phyloP scores from a whole-genome alignment of 2,113 vertebrate species.

The Podarcis raffonei region DNA sequence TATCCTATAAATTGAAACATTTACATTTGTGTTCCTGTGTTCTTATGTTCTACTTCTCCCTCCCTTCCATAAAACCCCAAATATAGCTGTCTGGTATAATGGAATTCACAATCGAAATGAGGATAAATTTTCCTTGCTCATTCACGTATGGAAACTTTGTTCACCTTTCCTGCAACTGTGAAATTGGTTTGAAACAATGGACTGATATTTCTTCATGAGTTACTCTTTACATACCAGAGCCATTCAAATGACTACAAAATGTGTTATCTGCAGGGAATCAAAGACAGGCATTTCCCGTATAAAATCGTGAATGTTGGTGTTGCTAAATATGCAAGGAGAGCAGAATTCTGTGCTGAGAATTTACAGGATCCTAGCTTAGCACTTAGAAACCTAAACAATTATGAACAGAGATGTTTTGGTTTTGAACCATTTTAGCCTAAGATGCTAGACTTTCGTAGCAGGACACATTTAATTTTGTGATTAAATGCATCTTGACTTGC shows the following conservation, averaged over 20 bases:
- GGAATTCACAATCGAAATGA: constrained; percentile 48
- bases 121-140: constrained; percentile 51
- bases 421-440: not conserved
- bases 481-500: not conserved
- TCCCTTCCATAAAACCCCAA: constrained; percentile 22
- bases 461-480: not conserved
- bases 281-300: constrained; percentile 11
- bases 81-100: constrained; percentile 40
- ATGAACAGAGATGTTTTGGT: not conserved
- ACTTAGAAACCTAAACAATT: not conserved
- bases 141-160: constrained; percentile 57
- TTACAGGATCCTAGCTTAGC: constrained; percentile 24
- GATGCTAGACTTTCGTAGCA: not conserved
- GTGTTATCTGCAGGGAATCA: constrained; percentile 27
- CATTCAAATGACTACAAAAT: constrained; percentile 49
- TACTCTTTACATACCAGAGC: constrained; percentile 28
- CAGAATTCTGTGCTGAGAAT: not conserved
- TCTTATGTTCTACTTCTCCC: constrained; percentile 8
- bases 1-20: constrained; percentile 51
- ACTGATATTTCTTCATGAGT: constrained; percentile 51
- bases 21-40: constrained; percentile 51
- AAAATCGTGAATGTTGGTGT: constrained; percentile 21
- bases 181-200: constrained; percentile 68
- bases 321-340: not conserved
- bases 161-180: constrained; percentile 56